These are phyloP conservation scores for Globicephala melas DNA, from an alignment of 2,113 vertebrate genomes.

Conservation along the genomic window DNA sequence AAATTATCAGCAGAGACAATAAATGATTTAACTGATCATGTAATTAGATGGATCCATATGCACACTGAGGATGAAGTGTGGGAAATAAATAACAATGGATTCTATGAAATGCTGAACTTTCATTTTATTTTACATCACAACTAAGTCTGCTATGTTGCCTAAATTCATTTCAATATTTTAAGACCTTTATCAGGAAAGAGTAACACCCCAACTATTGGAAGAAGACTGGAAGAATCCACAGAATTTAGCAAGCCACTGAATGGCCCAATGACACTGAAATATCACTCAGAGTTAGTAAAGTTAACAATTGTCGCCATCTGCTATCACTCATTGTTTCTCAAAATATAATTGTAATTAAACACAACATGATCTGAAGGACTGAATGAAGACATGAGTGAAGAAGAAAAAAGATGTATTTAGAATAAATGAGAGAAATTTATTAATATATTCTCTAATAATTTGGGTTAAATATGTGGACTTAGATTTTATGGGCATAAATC, in stretches of 20 bases:
- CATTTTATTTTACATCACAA: background rate
- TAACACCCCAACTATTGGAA: background rate
- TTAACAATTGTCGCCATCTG: background rate
- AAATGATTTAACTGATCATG: background rate
- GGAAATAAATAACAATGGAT: background rate
- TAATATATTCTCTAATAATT: background rate
- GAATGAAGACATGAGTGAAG: background rate
- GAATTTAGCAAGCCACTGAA: background rate
- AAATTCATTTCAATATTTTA: background rate
- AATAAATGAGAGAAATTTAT: background rate
- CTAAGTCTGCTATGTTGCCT: background rate
- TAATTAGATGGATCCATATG: background rate
- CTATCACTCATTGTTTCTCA: background rate
- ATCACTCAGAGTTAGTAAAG: background rate
- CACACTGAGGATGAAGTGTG: background rate
- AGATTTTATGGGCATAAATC: background rate
- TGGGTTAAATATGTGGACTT: background rate
- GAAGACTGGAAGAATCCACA: background rate
- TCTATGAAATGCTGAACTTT: background rate
- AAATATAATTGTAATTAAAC: background rate
- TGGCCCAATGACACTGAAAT: background rate
- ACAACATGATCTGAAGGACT: background rate
- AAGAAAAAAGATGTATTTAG: background rate
- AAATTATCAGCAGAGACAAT: background rate
- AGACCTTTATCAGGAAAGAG: background rate